Conservation (phyloP, 2,888 invertebrate species). For the Malthinus seriepunctatus region DNA sequence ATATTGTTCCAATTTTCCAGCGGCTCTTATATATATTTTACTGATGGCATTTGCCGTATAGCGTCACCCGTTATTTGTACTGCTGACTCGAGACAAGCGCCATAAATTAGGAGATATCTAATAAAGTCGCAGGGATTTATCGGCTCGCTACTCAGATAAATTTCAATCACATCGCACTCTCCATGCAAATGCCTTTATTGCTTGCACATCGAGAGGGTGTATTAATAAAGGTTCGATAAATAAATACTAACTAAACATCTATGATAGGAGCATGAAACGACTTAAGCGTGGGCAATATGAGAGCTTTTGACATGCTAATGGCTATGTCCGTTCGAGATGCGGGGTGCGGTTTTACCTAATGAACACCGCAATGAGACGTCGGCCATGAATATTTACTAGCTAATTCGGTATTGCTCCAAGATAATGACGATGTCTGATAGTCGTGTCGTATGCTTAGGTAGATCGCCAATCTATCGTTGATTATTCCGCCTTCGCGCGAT, state of each 20-base stretch:
- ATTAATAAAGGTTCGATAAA: slow-evolving; percentile 34
- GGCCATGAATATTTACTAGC: slow-evolving; percentile 58
- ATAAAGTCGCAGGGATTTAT: slow-evolving; percentile 57
- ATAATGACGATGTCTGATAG: slow-evolving; percentile 50
- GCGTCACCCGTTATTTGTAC: slow-evolving; percentile 49
- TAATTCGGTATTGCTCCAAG: slow-evolving; percentile 50
- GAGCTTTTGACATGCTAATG: slow-evolving; percentile 43
- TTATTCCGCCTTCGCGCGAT: slow-evolving; percentile 45
- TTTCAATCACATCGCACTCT: slow-evolving; percentile 50
- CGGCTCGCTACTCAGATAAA: slow-evolving; percentile 53
- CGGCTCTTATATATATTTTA: slow-evolving; percentile 30
- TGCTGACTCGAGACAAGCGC: slow-evolving; percentile 50
- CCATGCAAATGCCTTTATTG: slow-evolving; percentile 50
- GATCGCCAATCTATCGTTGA: slow-evolving; percentile 43
- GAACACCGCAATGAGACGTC: slow-evolving; percentile 49
- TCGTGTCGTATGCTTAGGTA: slow-evolving; percentile 35
- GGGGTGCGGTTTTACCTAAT: slow-evolving; percentile 43
- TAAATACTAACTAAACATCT: slow-evolving; percentile 22
- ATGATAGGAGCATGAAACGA: slow-evolving; percentile 19
- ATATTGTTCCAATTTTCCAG: slow-evolving; percentile 23
- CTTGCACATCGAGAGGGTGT: slow-evolving; percentile 34
- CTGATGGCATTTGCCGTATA: slow-evolving; percentile 40
- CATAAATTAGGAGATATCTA: slow-evolving; percentile 57
- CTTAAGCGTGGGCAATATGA: slow-evolving; percentile 35
- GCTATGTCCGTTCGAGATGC: slow-evolving; percentile 35